These are phyloP conservation scores for Taenaris catops DNA, from an alignment of 2,888 invertebrate species.

Conservation along the genomic window DNA sequence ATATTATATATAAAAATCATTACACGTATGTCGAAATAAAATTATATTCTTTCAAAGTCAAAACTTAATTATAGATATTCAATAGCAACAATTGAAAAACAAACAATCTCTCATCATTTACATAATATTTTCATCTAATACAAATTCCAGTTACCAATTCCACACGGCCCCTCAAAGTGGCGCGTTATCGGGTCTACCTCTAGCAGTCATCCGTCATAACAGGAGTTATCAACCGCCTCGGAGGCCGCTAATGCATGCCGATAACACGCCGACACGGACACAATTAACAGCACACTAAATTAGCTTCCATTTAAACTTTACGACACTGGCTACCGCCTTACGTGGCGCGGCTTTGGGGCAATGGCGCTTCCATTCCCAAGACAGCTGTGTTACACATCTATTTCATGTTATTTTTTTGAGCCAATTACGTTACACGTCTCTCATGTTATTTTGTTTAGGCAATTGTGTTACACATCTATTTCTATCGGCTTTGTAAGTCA, in stretches of 20 bases:
- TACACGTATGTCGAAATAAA: too few species aligned
- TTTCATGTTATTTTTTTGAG: too few species aligned
- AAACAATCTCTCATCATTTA: conserved; percentile 2
- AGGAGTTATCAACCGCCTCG: conserved; percentile 41
- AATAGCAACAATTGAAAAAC: neutral
- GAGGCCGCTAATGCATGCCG: conserved; percentile 64
- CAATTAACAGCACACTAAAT: conserved; percentile 78
- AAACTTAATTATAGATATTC: too few species aligned
- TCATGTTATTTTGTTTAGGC: too few species aligned
- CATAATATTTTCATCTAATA: conserved; percentile 8
- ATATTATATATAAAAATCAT: too few species aligned
- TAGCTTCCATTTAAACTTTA: conserved; percentile 77
- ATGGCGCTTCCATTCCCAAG: too few species aligned
- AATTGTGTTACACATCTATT: too few species aligned
- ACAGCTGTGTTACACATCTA: too few species aligned
- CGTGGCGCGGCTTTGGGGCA: conserved; percentile 33
- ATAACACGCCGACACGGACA: conserved; percentile 47
- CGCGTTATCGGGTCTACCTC: conserved; percentile 16
- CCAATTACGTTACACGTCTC: too few species aligned
- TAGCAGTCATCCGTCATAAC: conserved; percentile 54
- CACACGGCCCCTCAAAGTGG: conserved; percentile 17
- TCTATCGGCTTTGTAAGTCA: too few species aligned
- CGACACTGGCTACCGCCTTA: conserved; percentile 75
- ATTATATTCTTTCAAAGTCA: too few species aligned
- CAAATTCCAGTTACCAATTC: conserved; percentile 8